phyloP scores from a whole-genome alignment of 2,113 vertebrate genomes.

The Cinclus mexicanus region DNA sequence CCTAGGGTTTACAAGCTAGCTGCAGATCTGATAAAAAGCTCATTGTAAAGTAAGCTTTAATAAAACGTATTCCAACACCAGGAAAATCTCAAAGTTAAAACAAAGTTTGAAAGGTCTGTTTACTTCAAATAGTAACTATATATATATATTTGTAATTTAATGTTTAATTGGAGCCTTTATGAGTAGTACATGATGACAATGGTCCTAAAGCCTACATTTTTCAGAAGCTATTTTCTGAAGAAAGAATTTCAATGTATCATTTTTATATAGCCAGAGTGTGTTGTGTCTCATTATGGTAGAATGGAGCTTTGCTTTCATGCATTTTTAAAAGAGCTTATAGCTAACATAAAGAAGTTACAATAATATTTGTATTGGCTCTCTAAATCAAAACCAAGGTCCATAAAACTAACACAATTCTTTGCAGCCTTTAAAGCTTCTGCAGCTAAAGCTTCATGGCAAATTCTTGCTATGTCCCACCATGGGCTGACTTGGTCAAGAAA shows the following conservation, averaged over 20 bases:
- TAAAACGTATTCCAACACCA: not conserved
- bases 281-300: not conserved
- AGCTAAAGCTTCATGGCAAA: conserved; percentile 20
- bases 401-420: conserved; percentile 65
- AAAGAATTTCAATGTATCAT: conserved; percentile 40
- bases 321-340: conserved; percentile 60
- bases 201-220: conserved; percentile 1
- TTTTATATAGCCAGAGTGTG: conserved; percentile 40
- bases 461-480: not conserved
- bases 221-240: conserved; percentile 28
- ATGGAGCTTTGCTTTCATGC: conserved; percentile 43
- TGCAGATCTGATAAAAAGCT: conserved; percentile 36
- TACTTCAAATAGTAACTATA: not conserved
- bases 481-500: not conserved
- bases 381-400: conserved; percentile 69
- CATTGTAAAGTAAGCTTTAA: conserved; percentile 53
- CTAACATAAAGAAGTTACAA: conserved; percentile 37
- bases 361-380: conserved; percentile 61
- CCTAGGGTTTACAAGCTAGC: not conserved
- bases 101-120: conserved; percentile 2
- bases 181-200: not conserved
- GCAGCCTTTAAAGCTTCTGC: conserved; percentile 47
- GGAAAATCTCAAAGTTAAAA: conserved; percentile 51
- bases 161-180: conserved; percentile 40
- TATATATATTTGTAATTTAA: conserved; percentile 1